phyloP scores from a whole-genome alignment of 35 echinoderm and acorn worm species.

The Amphiura filiformis region DNA sequence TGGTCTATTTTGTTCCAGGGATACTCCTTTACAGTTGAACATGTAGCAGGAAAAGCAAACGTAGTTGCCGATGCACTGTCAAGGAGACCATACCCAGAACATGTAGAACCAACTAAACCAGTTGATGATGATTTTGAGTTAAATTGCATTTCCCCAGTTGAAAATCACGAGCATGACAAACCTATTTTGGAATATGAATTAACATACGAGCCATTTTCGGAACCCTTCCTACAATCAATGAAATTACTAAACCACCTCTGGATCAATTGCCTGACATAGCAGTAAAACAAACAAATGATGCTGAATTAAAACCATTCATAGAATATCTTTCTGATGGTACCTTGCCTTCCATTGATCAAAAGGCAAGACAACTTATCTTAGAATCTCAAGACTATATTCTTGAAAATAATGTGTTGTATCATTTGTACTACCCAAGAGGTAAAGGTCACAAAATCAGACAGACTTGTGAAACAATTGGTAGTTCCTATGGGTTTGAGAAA shows the following conservation, averaged over 20 bases:
- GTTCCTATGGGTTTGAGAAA: slow-evolving; percentile 21
- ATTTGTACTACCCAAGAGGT: not conserved
- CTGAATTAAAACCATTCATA: not conserved
- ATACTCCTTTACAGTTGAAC: slow-evolving; percentile 31
- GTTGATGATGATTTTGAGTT: not conserved
- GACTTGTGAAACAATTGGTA: not conserved
- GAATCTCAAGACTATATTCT: not conserved
- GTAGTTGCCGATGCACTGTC: not conserved
- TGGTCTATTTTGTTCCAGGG: slow-evolving; percentile 37
- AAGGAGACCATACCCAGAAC: not conserved
- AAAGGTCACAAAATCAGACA: not conserved
- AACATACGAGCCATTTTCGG: not conserved
- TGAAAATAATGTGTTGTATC: not conserved
- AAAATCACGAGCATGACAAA: not conserved
- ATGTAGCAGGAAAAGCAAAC: slow-evolving; percentile 19
- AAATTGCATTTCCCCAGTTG: not conserved
- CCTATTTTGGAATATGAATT: not conserved
- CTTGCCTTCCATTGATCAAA: not conserved
- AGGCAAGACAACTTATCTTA: not conserved
- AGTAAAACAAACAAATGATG: not conserved
- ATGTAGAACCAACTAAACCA: not conserved
- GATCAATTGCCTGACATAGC: not conserved
- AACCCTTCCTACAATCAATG: not conserved
- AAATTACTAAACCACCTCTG: not conserved
- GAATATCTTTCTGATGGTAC: not conserved